Base-by-base conservation (phyloP, 2,113 vertebrate genomes). In the Malurus alboscapulatus region DNA sequence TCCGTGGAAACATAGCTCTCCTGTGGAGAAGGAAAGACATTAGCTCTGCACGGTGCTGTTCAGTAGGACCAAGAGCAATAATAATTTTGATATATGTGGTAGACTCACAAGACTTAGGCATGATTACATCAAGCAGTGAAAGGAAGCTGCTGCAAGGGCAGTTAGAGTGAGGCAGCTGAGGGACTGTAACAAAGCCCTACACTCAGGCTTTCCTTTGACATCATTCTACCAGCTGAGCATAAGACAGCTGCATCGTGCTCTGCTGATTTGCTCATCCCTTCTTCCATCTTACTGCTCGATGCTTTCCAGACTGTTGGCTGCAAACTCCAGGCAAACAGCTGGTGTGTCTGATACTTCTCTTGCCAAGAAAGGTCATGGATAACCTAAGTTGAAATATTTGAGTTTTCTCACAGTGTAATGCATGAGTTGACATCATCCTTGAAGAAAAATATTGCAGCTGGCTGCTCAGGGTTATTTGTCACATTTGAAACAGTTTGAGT, bases 141-240 rank as follows among this genome's bases (percentile, higher is more conserved):
- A 77, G 26, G 32, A 80, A 66, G 17, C 4, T 86, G 22, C 47
- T 53, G 26, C 7, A 19, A 74, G 18, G 18, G 21, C 2, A 71
- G 32, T 12, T 74, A 14, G 29, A 57, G 10, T 21, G 34, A 55
- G 26, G 19, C 16, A 65, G 27, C 14, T 47, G 10, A 47, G 14
- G 20, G 38, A 26, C 42, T 42, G 13, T 47, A 73, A 34, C 17
- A 71, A 68, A 74, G 4, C 14, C 18, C 16, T 69, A 11, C 45
- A 25, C 8, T 38, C 22, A 26, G 47, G 6, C 0, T 0, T 87
- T 93, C 47, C 22, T 71, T 77, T 84, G 59, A 29, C 17, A 36
- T 73, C 1, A 6, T 77, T 74, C 18, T 77, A 14, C 19, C 15
- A 48, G 4, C 14, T 30, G 16, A 54, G 8, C 0, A 0, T 54